phyloP scores from a whole-genome alignment of 2,888 invertebrate genomes.

The Limnephilus lunatus region DNA sequence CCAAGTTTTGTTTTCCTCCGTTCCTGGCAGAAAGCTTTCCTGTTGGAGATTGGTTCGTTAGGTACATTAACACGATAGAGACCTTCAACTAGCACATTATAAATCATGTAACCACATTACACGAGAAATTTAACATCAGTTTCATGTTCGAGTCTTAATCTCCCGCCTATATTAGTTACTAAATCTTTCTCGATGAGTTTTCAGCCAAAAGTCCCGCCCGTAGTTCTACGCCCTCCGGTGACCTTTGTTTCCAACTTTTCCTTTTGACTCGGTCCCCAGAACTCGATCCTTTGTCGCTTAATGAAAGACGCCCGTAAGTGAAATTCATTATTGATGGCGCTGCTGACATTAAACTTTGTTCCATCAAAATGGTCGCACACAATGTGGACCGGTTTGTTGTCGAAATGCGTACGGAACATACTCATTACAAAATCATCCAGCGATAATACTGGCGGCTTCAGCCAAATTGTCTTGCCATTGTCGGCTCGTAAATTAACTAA shows the following conservation, averaged over 20 bases:
- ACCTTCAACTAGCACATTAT: conserved; percentile 13
- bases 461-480: conserved; percentile 10
- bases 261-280: neutral
- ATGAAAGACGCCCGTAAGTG: conserved; percentile 16
- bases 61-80: conserved; percentile 32
- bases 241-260: neutral
- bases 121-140: neutral
- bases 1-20: neutral
- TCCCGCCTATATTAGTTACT: neutral
- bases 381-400: conserved; percentile 22
- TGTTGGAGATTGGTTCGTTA: conserved; percentile 28
- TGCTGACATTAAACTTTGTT: conserved; percentile 29
- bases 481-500: neutral
- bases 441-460: neutral
- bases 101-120: conserved; percentile 30
- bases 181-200: neutral
- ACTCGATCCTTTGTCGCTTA: neutral
- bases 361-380: neutral
- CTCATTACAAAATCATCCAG: conserved; percentile 16
- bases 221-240: neutral
- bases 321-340: conserved; percentile 25
- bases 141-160: conserved; percentile 9
- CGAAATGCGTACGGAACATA: conserved; percentile 18
- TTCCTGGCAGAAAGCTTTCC: neutral
- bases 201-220: neutral